Evolutionary conservation across 1,140 invertebrate species (phyloP).

Genomic region (Saccostrea glomerata): DNA sequence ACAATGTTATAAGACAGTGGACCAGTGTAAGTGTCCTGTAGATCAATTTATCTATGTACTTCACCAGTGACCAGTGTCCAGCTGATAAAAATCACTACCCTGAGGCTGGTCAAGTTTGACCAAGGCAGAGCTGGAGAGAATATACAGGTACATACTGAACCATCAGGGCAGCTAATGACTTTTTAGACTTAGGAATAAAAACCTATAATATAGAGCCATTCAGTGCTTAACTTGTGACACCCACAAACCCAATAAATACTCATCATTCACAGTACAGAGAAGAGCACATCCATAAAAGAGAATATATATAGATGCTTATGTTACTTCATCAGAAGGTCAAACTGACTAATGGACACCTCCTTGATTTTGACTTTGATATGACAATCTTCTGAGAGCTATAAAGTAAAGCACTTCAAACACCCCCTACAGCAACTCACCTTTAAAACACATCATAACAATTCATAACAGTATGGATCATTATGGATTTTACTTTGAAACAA

Average conservation of each 20-base stretch:
- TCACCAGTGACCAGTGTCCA: not conserved
- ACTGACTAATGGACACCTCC: not conserved
- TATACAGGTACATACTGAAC: not conserved
- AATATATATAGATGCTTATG: not conserved
- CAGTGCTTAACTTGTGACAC: conserved; percentile 8
- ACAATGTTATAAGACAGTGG: not conserved
- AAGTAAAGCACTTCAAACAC: not conserved
- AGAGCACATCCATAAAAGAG: not conserved
- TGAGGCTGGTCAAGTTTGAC: conserved; percentile 12
- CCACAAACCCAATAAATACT: not conserved
- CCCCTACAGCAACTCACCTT: not conserved
- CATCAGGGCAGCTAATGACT: not conserved
- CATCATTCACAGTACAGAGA: not conserved
- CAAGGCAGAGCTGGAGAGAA: not conserved
- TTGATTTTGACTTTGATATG: not conserved
- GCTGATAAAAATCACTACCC: conserved; percentile 28
- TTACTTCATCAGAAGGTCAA: conserved; percentile 17
- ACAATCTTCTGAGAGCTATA: not conserved
- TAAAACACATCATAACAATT: not conserved
- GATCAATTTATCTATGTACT: conserved; percentile 20
- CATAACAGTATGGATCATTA: not conserved
- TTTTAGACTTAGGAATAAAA: not conserved
- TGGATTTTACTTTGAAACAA: not conserved
- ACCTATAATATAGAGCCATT: not conserved
- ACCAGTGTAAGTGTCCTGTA: not conserved